Conservation (phyloP, 1,140 invertebrate species). For the Pectinophora gossypiella region DNA sequence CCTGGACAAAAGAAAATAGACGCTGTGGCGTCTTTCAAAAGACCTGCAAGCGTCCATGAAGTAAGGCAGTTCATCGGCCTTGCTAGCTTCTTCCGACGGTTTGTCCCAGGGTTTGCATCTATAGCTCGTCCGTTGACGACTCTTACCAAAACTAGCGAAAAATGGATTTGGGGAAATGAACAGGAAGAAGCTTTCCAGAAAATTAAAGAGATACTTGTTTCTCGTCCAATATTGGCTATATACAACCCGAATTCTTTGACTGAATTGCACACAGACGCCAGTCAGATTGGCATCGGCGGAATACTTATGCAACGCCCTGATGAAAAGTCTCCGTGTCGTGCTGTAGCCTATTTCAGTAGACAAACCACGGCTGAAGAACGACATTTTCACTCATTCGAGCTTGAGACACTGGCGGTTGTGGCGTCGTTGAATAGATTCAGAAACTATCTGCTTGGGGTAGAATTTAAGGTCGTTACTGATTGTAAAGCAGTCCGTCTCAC, state of each 20-base stretch:
- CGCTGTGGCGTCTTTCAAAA: constrained; percentile 23
- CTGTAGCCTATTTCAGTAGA: constrained; percentile 42
- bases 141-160: constrained; percentile 25
- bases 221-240: constrained; percentile 32
- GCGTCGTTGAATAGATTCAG: constrained; percentile 12
- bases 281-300: not conserved
- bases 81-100: constrained; percentile 32
- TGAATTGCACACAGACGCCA: constrained; percentile 28
- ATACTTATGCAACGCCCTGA: constrained; percentile 29
- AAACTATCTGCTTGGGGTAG: constrained; percentile 28
- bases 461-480: constrained; percentile 33
- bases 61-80: constrained; percentile 16
- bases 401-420: constrained; percentile 45
- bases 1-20: constrained; percentile 20
- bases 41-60: constrained; percentile 27
- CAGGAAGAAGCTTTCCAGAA: not conserved
- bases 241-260: constrained; percentile 24
- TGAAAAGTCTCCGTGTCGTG: constrained; percentile 21
- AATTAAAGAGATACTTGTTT: constrained; percentile 7
- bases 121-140: constrained; percentile 27
- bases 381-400: constrained; percentile 49
- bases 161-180: not conserved
- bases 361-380: constrained; percentile 27
- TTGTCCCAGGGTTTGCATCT: constrained; percentile 29
- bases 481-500: constrained; percentile 28